A percentile compares a stretch with the other conserved stretches of the same genome.
Conservation (phyloP, 37 sponge, comb jelly and placozoan genomes). For the Ephydatia muelleri region DNA sequence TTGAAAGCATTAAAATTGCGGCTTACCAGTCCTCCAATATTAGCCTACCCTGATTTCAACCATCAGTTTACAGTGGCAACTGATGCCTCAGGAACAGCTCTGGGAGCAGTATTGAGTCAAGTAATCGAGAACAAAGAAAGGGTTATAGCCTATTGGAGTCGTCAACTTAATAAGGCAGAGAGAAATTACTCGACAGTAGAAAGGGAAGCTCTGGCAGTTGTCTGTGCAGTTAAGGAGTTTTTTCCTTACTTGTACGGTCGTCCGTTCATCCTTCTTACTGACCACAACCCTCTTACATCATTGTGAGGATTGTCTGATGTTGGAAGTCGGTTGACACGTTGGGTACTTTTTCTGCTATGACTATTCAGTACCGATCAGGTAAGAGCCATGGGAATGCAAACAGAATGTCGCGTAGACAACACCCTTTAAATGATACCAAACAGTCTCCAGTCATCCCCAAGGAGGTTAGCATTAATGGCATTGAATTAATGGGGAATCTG, state of each 20-base stretch:
- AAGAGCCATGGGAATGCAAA: constrained; percentile 22
- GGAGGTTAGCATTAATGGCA: neutral
- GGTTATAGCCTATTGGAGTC: constrained; percentile 14
- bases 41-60: too few species aligned
- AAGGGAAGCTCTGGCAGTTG: constrained; percentile 33
- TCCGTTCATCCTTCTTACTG: constrained; percentile 19
- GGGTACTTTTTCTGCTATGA: constrained; percentile 23
- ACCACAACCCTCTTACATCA: constrained; percentile 39
- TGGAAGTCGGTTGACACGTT: constrained; percentile 19
- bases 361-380: constrained; percentile 20
- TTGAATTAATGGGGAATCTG: too few species aligned
- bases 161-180: constrained; percentile 26
- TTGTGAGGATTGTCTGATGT: constrained; percentile 7
- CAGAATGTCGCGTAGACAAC: neutral
- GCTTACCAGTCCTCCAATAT: too few species aligned
- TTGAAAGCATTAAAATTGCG: too few species aligned
- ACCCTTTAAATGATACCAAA: neutral
- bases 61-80: too few species aligned
- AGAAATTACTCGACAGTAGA: constrained; percentile 37
- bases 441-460: neutral
- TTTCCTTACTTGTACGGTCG: constrained; percentile 42
- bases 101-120: constrained; percentile 43
- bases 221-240: constrained; percentile 24
- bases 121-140: constrained; percentile 19
- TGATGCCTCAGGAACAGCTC: too few species aligned